Evolutionary conservation across 2,113 vertebrate genomes (phyloP).

Genomic region (Pseudorectes ferrugineus): DNA sequence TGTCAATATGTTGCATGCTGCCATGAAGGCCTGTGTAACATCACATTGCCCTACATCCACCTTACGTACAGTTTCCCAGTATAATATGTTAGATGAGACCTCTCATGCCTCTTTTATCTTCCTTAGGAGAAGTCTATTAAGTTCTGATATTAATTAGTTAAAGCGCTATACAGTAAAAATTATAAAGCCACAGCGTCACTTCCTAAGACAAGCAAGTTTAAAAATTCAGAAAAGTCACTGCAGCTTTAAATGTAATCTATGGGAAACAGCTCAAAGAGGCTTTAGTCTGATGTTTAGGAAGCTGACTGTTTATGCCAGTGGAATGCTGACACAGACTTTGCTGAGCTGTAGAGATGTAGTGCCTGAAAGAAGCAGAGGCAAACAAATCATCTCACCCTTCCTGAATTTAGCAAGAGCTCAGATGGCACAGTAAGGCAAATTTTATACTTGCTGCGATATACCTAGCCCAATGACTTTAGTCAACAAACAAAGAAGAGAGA

Average conservation of each 20-base stretch:
- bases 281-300: not conserved
- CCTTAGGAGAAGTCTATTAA: not conserved
- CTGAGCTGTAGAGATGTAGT: not conserved
- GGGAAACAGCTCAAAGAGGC: not conserved
- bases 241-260: not conserved
- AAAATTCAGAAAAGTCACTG: not conserved
- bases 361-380: not conserved
- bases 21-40: fast-evolving
- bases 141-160: not conserved
- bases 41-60: not conserved
- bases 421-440: not conserved
- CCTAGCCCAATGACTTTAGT: not conserved
- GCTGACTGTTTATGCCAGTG: not conserved
- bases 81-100: not conserved
- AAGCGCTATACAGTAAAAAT: not conserved
- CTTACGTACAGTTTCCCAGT: not conserved
- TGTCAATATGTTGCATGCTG: not conserved
- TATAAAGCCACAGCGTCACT: not conserved
- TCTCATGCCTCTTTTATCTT: not conserved
- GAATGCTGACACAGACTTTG: not conserved
- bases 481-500: not conserved
- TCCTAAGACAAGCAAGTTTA: not conserved
- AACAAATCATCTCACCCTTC: not conserved
- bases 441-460: not conserved
- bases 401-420: not conserved